Evolutionary conservation across 1,140 invertebrate genomes (phyloP), one percentile per base, ranked within the genome.

Genomic region (Aphelinus atriplicis): DNA sequence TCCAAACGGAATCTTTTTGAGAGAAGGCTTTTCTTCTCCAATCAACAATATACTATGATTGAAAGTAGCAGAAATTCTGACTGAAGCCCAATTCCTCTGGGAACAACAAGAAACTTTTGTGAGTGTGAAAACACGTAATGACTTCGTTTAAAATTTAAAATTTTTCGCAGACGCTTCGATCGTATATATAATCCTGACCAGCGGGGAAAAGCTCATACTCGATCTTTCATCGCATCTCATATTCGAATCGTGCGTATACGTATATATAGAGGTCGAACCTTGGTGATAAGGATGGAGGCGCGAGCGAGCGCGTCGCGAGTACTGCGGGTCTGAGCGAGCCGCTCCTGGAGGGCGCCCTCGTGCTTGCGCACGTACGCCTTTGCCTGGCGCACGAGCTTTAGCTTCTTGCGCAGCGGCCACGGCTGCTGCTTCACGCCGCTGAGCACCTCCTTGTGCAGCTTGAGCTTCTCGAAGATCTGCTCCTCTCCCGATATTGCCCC

Each of bases 391-490:
- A 97, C 93, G 7, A 97, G 89, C 83, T 93, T 93, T 5, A 97
- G 87, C 85, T 98, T 98, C 78, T 94, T 91, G 71, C 92, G 87
- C 89, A 98, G 95, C 50, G 92, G 91, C 92, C 96, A 96, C 2
- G 96, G 95, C 82, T 98, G 96, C 77, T 94, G 91, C 81, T 95
- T 95, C 2, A 97, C 93, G 47, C 93, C 95, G 69, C 93, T 92
- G 57, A 98, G 89, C 0, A 98, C 95, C 86, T 98, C 96, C 84
- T 98, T 98, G 85, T 98, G 96, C 43, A 97, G 86, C 77, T 94
- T 92, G 62, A 99, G 93, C 80, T 96, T 96, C 83, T 97, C 95
- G 81, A 96, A 94, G 71, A 98, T 95, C 85, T 95, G 93, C 78
- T 97, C 95, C 82, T 97, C 93, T 0, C 26, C 47, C 91, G 58